A percentile compares a stretch with the other conserved stretches of the same genome.
Conservation (phyloP, 2,113 vertebrate genomes). For the Indicator indicator region DNA sequence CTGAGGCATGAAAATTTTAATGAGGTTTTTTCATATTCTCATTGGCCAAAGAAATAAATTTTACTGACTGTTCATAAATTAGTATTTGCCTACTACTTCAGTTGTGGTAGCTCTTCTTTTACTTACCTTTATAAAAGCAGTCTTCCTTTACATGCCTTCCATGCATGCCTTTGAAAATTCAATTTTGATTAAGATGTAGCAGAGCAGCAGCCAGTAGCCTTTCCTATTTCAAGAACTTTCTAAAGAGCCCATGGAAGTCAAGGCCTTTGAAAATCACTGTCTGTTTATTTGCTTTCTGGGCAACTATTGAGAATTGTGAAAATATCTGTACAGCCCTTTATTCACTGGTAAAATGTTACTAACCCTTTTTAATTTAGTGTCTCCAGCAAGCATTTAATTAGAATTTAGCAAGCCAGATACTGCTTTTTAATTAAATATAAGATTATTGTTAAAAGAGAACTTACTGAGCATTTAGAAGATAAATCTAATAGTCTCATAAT, state of each 20-base stretch:
- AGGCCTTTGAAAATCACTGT: background rate
- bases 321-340: conserved; percentile 38
- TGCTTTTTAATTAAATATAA: conserved; percentile 80
- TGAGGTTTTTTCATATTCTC: background rate
- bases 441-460: conserved; percentile 74
- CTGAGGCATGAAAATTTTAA: background rate
- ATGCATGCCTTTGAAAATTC: background rate
- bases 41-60: background rate
- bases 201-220: background rate
- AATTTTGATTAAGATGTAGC: background rate
- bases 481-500: conserved; percentile 79
- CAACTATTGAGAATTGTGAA: conserved; percentile 12
- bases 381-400: conserved; percentile 67
- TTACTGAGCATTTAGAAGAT: conserved; percentile 76
- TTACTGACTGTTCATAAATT: background rate
- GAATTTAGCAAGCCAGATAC: conserved; percentile 68
- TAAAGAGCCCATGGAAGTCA: background rate
- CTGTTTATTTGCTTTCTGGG: conserved; percentile 40
- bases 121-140: background rate
- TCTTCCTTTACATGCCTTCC: background rate
- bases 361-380: conserved; percentile 60
- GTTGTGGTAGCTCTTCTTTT: background rate
- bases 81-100: background rate
- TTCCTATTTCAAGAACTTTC: background rate
- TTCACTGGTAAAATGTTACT: conserved; percentile 62